Evolutionary conservation across 2,113 vertebrate genomes (phyloP).

Genomic region (Takifugu flavidus): DNA sequence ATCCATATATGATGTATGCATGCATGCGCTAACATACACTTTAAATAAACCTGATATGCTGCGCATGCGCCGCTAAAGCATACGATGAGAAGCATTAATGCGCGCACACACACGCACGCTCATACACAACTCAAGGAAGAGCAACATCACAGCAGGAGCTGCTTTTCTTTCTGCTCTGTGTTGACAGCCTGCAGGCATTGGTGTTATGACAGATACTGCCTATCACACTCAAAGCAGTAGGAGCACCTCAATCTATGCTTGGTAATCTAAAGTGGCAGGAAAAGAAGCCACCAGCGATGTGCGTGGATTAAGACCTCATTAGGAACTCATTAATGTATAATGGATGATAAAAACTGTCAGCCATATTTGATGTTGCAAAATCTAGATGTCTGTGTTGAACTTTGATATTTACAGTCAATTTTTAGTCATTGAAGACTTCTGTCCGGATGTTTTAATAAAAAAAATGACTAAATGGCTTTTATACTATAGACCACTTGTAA

Average conservation of each 20-base stretch:
- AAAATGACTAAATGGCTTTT: not conserved
- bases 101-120: too few relatives aligned
- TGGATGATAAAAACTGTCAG: not conserved
- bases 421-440: not conserved
- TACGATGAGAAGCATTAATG: too few relatives aligned
- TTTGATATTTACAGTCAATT: too few relatives aligned
- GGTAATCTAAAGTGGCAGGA: slow-evolving; percentile 42
- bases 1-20: too few relatives aligned
- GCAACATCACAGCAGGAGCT: slow-evolving; percentile 10
- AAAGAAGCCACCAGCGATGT: slow-evolving; percentile 27
- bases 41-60: too few relatives aligned
- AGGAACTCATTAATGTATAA: slow-evolving; percentile 36
- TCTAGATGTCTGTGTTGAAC: too few relatives aligned
- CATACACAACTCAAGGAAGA: not conserved
- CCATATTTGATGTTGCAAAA: slow-evolving; percentile 4
- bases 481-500: not conserved
- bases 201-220: slow-evolving; percentile 36
- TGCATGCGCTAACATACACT: too few relatives aligned
- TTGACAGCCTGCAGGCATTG: slow-evolving; percentile 35
- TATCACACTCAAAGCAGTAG: slow-evolving; percentile 24
- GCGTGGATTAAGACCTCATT: slow-evolving; percentile 22
- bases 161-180: slow-evolving; percentile 9
- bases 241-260: not conserved
- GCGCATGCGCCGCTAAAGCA: too few relatives aligned
- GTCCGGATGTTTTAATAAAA: not conserved